Percentiles rank a stretch among this genome's conserved stretches.
Evolutionary conservation across 2,888 invertebrate genomes (phyloP).

Genomic region (Hirtodrosophila histrioides): DNA sequence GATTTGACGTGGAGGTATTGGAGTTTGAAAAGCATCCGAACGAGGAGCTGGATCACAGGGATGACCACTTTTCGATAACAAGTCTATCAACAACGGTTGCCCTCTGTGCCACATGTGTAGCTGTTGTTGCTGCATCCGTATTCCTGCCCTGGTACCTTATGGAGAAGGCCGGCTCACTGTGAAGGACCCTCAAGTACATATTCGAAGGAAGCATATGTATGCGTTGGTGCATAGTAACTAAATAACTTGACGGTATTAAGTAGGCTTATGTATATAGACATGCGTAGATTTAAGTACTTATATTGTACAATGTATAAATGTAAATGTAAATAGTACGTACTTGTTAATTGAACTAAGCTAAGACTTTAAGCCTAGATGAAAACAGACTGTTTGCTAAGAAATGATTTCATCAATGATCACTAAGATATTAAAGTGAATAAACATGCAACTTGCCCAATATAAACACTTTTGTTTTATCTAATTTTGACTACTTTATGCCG

Average conservation of each 20-base stretch:
- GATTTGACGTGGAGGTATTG: slow-evolving; percentile 84
- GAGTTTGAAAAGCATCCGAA: slow-evolving; percentile 84
- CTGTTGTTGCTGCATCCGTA: slow-evolving; percentile 83
- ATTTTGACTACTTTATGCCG: too few species aligned
- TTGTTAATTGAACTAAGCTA: slow-evolving; percentile 35
- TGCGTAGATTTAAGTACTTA: slow-evolving; percentile 44
- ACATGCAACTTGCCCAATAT: slow-evolving; percentile 22
- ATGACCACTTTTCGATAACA: slow-evolving; percentile 67
- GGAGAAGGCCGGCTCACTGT: slow-evolving; percentile 73
- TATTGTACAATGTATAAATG: slow-evolving; percentile 23
- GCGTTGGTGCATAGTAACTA: slow-evolving; percentile 26
- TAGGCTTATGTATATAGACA: slow-evolving; percentile 58
- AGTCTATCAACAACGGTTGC: slow-evolving; percentile 80
- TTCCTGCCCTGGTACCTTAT: slow-evolving; percentile 84
- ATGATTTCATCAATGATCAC: slow-evolving; percentile 39
- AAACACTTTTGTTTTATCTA: neutral
- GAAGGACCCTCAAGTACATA: slow-evolving; percentile 3
- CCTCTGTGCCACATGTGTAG: slow-evolving; percentile 83
- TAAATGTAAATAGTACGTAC: slow-evolving; percentile 55
- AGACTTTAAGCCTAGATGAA: slow-evolving; percentile 32
- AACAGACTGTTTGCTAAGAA: slow-evolving; percentile 42
- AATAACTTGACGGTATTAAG: slow-evolving; percentile 67
- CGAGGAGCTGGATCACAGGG: slow-evolving; percentile 78
- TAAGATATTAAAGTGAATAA: slow-evolving; percentile 52
- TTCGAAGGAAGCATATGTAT: slow-evolving; percentile 24